Conservation (phyloP, 2,113 vertebrate species). For the Caretta caretta region DNA sequence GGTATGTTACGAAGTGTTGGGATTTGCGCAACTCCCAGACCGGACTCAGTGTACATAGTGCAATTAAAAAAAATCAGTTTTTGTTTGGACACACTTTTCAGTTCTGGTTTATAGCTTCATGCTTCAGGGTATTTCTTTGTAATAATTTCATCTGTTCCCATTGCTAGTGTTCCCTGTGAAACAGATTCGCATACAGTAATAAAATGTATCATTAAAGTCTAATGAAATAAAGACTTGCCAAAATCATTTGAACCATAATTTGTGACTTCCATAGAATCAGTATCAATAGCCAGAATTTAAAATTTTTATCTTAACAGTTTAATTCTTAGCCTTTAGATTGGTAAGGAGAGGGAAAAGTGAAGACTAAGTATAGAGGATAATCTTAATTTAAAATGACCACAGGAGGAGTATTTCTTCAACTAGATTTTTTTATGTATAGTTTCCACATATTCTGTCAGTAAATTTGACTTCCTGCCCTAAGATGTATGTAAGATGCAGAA, state of each 20-base stretch:
- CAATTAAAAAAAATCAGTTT: neutral
- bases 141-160: neutral
- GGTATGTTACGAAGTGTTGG: neutral
- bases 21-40: neutral
- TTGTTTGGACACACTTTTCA: neutral
- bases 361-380: neutral
- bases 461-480: neutral
- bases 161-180: neutral
- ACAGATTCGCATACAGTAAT: neutral
- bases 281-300: neutral
- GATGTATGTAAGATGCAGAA: neutral
- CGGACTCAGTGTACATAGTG: neutral
- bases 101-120: neutral
- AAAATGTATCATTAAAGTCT: neutral
- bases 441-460: neutral
- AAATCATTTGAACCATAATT: neutral
- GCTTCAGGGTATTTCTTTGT: neutral
- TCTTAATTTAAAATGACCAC: neutral
- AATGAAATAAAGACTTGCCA: neutral
- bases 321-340: neutral
- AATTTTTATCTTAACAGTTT: neutral
- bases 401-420: neutral
- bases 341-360: rapidly evolving
- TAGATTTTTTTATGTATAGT: neutral
- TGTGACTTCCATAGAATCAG: neutral